Evolutionary conservation across 2,113 vertebrate genomes (phyloP).

Genomic region (Corvus hawaiiensis): DNA sequence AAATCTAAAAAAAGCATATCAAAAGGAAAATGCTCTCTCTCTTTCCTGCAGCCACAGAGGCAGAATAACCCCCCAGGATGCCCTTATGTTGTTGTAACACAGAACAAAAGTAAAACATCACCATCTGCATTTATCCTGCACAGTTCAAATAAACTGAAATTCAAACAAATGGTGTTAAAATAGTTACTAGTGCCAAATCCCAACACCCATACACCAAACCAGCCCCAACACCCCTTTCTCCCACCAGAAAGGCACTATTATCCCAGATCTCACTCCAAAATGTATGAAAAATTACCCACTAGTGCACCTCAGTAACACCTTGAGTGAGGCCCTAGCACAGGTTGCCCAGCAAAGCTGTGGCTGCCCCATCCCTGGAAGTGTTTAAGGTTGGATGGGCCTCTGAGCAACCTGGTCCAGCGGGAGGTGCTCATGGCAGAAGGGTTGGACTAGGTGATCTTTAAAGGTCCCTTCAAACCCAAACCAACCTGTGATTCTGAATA

Average conservation of each 20-base stretch:
- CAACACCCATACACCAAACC: neutral
- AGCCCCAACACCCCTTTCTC: neutral
- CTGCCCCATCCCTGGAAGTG: neutral
- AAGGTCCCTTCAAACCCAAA: neutral
- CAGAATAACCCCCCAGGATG: rapidly evolving
- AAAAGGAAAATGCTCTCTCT: neutral
- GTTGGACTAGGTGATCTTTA: neutral
- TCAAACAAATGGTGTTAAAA: neutral
- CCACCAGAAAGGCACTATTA: neutral
- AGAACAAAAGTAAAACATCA: neutral
- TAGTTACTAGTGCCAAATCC: neutral
- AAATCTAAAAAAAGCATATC: neutral
- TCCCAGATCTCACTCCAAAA: neutral
- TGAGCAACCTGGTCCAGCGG: neutral
- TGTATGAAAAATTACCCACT: neutral
- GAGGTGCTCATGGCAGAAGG: neutral
- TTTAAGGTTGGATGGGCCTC: neutral
- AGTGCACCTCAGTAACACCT: neutral
- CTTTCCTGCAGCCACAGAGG: neutral
- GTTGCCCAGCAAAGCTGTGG: neutral
- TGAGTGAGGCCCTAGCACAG: neutral
- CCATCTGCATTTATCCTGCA: neutral
- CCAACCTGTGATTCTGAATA: neutral
- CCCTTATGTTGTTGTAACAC: neutral
- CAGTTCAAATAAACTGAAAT: neutral